phyloP scores from a whole-genome alignment of 2,888 invertebrate genomes.

The Pollenia griseotomentosa region DNA sequence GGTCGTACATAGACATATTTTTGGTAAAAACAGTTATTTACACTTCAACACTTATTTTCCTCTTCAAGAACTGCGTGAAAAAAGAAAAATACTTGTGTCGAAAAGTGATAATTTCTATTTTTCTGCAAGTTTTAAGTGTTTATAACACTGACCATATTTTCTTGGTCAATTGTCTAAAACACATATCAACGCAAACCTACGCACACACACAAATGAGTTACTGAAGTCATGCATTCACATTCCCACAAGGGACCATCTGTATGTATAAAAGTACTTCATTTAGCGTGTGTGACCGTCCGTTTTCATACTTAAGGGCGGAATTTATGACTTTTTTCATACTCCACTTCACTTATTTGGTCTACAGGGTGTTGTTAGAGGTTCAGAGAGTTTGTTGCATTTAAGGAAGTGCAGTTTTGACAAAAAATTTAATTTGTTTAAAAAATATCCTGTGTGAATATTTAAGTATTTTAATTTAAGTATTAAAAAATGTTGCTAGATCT shows the following conservation, averaged over 20 bases:
- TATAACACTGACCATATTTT: constrained; percentile 70
- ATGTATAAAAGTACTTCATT: constrained; percentile 48
- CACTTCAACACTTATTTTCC: constrained; percentile 60
- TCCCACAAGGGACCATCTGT: constrained; percentile 27
- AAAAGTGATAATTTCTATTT: constrained; percentile 67
- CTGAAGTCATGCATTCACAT: not conserved
- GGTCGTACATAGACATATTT: constrained; percentile 22
- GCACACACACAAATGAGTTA: not conserved
- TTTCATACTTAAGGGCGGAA: constrained; percentile 56
- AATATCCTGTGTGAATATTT: no score
- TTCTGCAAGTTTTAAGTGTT: constrained; percentile 61
- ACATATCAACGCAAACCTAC: not conserved
- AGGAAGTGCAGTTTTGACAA: not conserved
- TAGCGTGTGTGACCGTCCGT: constrained; percentile 36
- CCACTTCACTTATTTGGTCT: not conserved
- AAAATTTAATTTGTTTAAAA: no score
- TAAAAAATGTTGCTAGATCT: no score
- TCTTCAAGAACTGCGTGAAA: not conserved
- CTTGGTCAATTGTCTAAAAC: constrained; percentile 64
- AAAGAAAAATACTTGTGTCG: constrained; percentile 55
- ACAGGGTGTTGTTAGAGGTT: not conserved
- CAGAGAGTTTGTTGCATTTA: not conserved
- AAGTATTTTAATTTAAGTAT: no score
- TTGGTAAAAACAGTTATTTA: constrained; percentile 56
- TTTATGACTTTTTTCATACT: constrained; percentile 49